Conservation (phyloP, 2,888 invertebrate species). For the Luperina testacea region DNA sequence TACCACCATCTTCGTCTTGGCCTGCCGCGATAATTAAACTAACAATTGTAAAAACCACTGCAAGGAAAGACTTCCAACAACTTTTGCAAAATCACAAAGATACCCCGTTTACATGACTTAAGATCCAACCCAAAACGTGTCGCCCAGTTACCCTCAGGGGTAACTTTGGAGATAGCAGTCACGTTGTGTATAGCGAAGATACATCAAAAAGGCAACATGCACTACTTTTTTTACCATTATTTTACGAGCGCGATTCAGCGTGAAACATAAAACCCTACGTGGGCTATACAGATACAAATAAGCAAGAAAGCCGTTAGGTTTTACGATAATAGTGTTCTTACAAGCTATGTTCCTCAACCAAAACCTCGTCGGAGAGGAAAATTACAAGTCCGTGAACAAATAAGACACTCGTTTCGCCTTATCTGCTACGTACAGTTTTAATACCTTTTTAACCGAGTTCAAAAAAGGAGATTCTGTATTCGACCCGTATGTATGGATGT, state of each 20-base stretch:
- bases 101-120: conserved; percentile 7
- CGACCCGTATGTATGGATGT: too few species aligned
- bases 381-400: neutral
- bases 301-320: conserved; percentile 30
- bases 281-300: conserved; percentile 26
- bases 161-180: conserved; percentile 13
- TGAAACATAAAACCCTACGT: conserved; percentile 52
- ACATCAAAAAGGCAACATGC: conserved; percentile 41
- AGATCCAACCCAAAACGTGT: conserved; percentile 40
- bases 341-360: neutral
- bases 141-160: conserved; percentile 3
- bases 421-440: neutral
- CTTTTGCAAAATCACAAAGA: neutral
- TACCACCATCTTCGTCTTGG: too few species aligned
- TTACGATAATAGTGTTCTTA: conserved; percentile 35
- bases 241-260: conserved; percentile 52
- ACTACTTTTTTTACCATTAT: conserved; percentile 38
- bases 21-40: too few species aligned
- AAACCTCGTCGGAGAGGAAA: neutral
- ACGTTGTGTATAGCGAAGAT: conserved; percentile 41
- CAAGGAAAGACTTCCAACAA: neutral
- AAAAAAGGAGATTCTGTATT: too few species aligned
- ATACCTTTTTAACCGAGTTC: too few species aligned
- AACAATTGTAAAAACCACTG: neutral
- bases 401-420: neutral